Conservation (phyloP, 1,140 invertebrate species). For the Drosophila pallidifrons region DNA sequence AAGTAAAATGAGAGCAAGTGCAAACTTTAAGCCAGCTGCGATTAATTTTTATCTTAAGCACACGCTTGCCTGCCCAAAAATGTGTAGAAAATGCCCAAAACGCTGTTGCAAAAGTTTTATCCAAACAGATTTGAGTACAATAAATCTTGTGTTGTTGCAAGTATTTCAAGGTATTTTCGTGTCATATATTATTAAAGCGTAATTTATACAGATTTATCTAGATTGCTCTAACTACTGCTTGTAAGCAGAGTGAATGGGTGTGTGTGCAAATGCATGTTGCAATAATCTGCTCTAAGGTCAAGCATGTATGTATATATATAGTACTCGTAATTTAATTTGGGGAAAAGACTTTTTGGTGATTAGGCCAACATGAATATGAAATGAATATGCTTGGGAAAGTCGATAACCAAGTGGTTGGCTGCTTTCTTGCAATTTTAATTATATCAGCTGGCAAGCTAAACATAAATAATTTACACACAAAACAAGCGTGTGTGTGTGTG, state of each 20-base stretch:
- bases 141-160: constrained; percentile 20
- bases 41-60: constrained; percentile 26
- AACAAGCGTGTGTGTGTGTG: background rate
- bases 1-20: constrained; percentile 10
- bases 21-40: constrained; percentile 14
- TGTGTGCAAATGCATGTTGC: constrained; percentile 3
- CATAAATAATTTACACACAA: constrained; percentile 37
- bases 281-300: constrained; percentile 23
- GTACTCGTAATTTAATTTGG: constrained; percentile 33
- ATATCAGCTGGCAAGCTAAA: constrained; percentile 27
- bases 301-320: background rate
- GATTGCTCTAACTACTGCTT: background rate
- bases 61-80: constrained; percentile 20
- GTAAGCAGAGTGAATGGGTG: background rate
- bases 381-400: constrained; percentile 39
- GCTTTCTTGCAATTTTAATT: constrained; percentile 46
- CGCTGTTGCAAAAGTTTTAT: constrained; percentile 12
- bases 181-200: constrained; percentile 37
- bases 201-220: constrained; percentile 24
- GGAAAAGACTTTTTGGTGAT: constrained; percentile 41
- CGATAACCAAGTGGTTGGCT: constrained; percentile 1
- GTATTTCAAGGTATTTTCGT: constrained; percentile 15
- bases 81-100: background rate
- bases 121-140: constrained; percentile 9
- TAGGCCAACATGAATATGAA: constrained; percentile 34